Conservation (phyloP, 2,888 invertebrate species). For the Monoplex corrugatus region DNA sequence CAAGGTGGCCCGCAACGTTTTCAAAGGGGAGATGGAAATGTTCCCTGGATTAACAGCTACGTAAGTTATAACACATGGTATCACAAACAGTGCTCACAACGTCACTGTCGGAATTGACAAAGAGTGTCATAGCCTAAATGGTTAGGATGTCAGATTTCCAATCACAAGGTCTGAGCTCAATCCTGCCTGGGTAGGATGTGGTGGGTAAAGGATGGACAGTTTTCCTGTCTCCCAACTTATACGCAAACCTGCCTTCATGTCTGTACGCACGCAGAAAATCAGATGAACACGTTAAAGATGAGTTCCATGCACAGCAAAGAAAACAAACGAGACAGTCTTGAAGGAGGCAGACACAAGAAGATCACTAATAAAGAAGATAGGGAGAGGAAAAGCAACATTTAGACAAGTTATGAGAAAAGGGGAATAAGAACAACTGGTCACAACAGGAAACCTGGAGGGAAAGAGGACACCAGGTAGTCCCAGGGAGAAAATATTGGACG, state of each 20-base stretch:
- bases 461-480: too few relatives aligned
- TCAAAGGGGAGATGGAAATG: neutral
- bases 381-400: too few relatives aligned
- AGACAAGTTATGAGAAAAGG: too few relatives aligned
- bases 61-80: neutral
- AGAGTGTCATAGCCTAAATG: neutral
- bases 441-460: too few relatives aligned
- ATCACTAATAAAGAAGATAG: too few relatives aligned
- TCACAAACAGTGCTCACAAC: neutral
- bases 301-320: too few relatives aligned
- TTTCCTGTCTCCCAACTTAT: neutral
- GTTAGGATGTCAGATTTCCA: neutral
- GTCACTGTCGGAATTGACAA: neutral
- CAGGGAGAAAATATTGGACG: too few relatives aligned
- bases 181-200: neutral
- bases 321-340: too few relatives aligned
- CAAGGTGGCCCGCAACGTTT: neutral
- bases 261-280: too few relatives aligned
- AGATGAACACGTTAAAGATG: too few relatives aligned
- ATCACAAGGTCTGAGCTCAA: neutral
- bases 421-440: too few relatives aligned
- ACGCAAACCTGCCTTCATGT: neutral
- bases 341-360: too few relatives aligned
- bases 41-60: neutral
- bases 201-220: neutral